Percentiles rank a stretch among this genome's conserved stretches.
These are phyloP conservation scores for Tricholauxania praeusta DNA, from an alignment of 2,888 invertebrate genomes.

Conservation along the genomic window DNA sequence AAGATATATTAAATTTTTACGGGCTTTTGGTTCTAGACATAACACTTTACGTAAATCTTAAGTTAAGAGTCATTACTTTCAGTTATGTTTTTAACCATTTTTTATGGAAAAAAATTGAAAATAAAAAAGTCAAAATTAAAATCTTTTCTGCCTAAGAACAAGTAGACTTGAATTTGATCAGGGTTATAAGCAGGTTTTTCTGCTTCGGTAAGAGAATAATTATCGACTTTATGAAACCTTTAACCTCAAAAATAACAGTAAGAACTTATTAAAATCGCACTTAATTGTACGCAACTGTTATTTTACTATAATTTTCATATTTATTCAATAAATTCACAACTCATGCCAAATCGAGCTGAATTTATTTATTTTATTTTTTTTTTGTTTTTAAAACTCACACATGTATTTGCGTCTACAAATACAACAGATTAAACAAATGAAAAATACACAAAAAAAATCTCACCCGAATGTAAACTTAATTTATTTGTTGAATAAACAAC, in stretches of 20 bases:
- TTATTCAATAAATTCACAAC: conserved; percentile 1
- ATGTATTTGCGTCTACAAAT: background rate
- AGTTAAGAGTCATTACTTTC: too few species aligned
- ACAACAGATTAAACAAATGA: background rate
- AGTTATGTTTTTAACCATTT: too few species aligned
- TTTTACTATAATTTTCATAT: background rate
- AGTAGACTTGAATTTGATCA: too few species aligned
- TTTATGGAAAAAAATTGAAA: too few species aligned
- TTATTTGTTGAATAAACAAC: conserved; percentile 48
- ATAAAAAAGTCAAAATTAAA: too few species aligned
- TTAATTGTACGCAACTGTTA: background rate
- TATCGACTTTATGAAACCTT: background rate
- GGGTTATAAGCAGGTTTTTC: too few species aligned
- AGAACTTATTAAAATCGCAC: background rate
- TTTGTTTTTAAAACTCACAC: background rate
- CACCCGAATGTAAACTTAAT: conserved; percentile 36
- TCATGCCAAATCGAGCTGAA: background rate
- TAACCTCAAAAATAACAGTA: background rate
- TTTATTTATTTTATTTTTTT: background rate
- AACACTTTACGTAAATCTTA: too few species aligned
- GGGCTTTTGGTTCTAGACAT: too few species aligned
- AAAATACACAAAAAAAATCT: background rate
- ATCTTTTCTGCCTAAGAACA: too few species aligned
- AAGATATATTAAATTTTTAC: too few species aligned
- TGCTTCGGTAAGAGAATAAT: background rate